Evolutionary conservation across 2,797 vertebrate species (phyloP).

Genomic region (Gallinago solitaria): DNA sequence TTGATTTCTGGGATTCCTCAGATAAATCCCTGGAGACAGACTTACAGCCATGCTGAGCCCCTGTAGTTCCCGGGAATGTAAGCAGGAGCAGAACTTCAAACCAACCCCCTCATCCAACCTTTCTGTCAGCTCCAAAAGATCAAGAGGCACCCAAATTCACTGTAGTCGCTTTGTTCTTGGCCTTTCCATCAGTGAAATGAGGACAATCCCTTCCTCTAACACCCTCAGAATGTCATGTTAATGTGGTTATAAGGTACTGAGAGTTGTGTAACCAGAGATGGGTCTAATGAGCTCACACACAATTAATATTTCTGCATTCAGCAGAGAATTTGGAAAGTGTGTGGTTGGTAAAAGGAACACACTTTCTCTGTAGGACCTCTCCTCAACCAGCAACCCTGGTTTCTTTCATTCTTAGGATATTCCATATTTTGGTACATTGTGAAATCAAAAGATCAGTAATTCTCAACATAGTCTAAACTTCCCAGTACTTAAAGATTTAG

Average conservation of each 20-base stretch:
- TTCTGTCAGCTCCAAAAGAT: background rate
- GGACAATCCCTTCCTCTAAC: background rate
- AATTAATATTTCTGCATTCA: background rate
- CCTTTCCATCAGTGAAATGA: background rate
- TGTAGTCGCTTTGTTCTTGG: background rate
- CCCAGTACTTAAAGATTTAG: background rate
- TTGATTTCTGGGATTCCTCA: background rate
- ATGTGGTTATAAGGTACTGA: background rate
- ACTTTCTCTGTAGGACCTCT: background rate
- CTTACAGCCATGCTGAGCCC: background rate
- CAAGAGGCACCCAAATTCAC: background rate
- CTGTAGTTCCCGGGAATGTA: background rate
- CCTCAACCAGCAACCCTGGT: background rate
- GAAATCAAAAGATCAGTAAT: background rate
- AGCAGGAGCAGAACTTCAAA: background rate
- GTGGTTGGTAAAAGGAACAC: background rate
- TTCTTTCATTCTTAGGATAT: background rate
- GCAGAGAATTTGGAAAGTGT: background rate
- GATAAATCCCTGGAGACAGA: background rate
- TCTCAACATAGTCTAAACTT: background rate
- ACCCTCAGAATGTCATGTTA: background rate
- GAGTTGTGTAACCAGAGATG: background rate
- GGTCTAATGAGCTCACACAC: background rate
- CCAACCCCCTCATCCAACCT: background rate
- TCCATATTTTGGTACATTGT: background rate